Conservation (phyloP, 1,140 invertebrate genomes). For the Caenorhabditis briggsae region DNA sequence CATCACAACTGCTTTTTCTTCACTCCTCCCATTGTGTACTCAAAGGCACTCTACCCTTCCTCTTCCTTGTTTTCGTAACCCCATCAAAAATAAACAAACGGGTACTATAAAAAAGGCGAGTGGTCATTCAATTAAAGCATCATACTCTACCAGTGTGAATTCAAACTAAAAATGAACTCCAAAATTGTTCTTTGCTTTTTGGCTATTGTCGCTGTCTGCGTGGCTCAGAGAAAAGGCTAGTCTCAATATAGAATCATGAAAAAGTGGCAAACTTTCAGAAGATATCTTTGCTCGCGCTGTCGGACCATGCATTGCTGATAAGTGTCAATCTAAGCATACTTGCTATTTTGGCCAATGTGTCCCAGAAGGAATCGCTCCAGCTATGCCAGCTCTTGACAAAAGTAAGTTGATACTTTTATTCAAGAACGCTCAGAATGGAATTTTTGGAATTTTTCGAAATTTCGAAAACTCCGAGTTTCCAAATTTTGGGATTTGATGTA, state of each 20-base stretch:
- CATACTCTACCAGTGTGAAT: no score
- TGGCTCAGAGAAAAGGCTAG: conserved; percentile 35
- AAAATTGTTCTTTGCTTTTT: conserved; percentile 27
- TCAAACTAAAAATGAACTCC: conserved; percentile 32
- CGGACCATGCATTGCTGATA: conserved; percentile 61
- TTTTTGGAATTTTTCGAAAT: no score
- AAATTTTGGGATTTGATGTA: no score
- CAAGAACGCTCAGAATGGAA: no score
- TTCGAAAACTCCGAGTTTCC: no score
- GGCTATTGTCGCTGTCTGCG: not conserved
- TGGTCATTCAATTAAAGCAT: not conserved
- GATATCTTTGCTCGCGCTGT: conserved; percentile 53
- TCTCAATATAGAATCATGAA: not conserved
- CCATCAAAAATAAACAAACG: conserved; percentile 51
- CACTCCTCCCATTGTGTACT: conserved; percentile 18
- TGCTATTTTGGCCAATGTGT: conserved; percentile 62
- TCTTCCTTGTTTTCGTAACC: conserved; percentile 50
- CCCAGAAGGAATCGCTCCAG: conserved; percentile 55
- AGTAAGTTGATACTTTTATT: no score
- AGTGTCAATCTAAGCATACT: conserved; percentile 52
- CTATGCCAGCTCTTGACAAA: conserved; percentile 49
- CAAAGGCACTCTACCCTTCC: conserved; percentile 24
- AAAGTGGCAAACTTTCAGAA: not conserved
- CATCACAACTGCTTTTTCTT: not conserved
- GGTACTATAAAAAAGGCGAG: not conserved